phyloP scores from a whole-genome alignment of 2,797 vertebrate genomes.

The Antennarius maculatus region DNA sequence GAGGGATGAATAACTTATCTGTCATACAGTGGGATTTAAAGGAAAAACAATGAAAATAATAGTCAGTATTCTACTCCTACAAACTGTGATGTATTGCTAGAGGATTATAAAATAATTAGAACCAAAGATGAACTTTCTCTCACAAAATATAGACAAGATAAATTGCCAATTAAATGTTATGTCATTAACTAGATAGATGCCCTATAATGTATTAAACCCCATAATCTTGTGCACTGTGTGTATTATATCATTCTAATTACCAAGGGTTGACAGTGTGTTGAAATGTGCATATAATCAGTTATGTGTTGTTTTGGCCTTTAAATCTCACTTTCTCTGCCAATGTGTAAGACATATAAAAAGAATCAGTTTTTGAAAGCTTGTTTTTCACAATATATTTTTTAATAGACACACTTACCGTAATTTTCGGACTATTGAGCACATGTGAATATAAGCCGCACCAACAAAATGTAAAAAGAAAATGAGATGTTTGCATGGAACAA shows the following conservation, averaged over 20 bases:
- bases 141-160: conserved; percentile 9
- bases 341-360: too few species aligned
- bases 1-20: not conserved
- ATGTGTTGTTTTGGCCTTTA: not conserved
- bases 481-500: too few species aligned
- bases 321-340: too few species aligned
- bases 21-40: not conserved
- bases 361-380: too few species aligned
- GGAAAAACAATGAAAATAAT: conserved; percentile 7
- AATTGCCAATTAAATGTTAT: conserved; percentile 14
- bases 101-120: conserved; percentile 26
- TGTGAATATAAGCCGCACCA: too few species aligned
- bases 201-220: conserved; percentile 21
- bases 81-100: conserved; percentile 16
- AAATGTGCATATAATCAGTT: conserved; percentile 8
- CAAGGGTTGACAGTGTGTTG: not conserved
- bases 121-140: conserved; percentile 7
- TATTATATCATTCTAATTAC: conserved; percentile 18
- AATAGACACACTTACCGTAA: too few species aligned
- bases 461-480: too few species aligned
- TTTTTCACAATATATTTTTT: too few species aligned
- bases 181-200: conserved; percentile 17
- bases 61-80: conserved; percentile 10
- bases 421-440: too few species aligned
- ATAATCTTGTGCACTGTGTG: conserved; percentile 4